phyloP scores from a whole-genome alignment of 2,113 vertebrate species.

The Chaetodon auriga region DNA sequence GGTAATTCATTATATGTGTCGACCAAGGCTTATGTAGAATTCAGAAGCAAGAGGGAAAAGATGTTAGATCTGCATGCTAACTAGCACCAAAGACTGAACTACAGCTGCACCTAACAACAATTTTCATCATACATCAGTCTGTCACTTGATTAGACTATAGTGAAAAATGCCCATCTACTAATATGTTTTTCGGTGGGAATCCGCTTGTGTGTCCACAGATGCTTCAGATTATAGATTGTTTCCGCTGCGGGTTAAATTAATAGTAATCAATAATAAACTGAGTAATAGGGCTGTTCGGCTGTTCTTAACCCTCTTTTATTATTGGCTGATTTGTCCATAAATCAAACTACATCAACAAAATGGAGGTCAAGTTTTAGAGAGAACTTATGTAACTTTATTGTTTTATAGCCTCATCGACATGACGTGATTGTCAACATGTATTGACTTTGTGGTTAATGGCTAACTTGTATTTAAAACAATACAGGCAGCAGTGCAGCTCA shows the following conservation, averaged over 20 bases:
- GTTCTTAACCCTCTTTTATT: neutral
- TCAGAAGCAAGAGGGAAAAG: neutral
- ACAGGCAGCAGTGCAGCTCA: neutral
- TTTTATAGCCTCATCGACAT: neutral
- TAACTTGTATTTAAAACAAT: neutral
- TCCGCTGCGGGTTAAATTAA: neutral
- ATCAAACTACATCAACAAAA: neutral
- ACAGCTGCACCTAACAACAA: neutral
- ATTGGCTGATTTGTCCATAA: neutral
- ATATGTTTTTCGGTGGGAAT: neutral
- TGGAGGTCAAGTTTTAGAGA: neutral
- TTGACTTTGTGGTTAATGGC: constrained; percentile 19
- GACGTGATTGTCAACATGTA: neutral
- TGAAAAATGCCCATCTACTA: neutral
- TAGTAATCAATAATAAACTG: neutral
- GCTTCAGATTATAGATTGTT: neutral
- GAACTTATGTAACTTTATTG: constrained; percentile 1
- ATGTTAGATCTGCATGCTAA: neutral
- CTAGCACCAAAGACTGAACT: neutral
- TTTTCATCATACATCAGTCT: neutral
- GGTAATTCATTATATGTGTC: neutral
- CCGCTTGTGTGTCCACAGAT: neutral
- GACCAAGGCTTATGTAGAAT: neutral
- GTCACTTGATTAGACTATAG: neutral
- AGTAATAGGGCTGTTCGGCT: neutral